Evolutionary conservation across 2,113 vertebrate species (phyloP).

Genomic region (Calonectris borealis): DNA sequence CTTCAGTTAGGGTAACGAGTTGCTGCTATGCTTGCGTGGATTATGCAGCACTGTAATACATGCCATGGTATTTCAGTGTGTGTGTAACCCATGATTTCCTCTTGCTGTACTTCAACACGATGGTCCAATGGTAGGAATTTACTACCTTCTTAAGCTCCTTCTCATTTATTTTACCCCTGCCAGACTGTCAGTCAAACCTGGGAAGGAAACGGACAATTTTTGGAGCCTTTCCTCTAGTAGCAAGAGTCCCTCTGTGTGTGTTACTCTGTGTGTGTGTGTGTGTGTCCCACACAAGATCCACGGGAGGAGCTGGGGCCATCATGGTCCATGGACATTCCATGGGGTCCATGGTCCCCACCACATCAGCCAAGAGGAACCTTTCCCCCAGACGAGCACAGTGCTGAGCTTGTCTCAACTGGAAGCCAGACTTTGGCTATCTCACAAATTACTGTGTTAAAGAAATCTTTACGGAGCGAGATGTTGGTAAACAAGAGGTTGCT

Average conservation of each 20-base stretch:
- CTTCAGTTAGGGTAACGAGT: constrained; percentile 26
- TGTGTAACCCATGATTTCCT: background rate
- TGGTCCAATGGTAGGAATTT: background rate
- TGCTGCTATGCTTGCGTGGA: constrained; percentile 22
- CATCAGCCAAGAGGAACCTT: background rate
- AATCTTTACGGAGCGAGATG: background rate
- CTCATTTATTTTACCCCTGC: background rate
- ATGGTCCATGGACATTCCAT: background rate
- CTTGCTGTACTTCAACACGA: background rate
- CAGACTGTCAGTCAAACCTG: background rate
- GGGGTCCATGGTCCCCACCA: background rate
- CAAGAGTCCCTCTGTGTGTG: background rate
- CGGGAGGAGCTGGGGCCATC: background rate
- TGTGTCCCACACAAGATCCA: too few relatives aligned
- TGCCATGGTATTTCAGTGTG: constrained; percentile 2
- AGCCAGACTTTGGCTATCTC: background rate
- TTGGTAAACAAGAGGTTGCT: constrained; percentile 46
- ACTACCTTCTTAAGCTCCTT: background rate
- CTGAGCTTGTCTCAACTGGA: constrained; percentile 20
- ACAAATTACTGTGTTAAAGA: background rate
- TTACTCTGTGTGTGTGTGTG: background rate
- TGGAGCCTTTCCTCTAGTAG: background rate
- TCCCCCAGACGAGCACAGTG: background rate
- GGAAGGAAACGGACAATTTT: background rate
- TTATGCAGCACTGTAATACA: constrained; percentile 27